These are phyloP conservation scores for Stenolophus ochropezus DNA, from an alignment of 2,888 invertebrate species.

Conservation along the genomic window DNA sequence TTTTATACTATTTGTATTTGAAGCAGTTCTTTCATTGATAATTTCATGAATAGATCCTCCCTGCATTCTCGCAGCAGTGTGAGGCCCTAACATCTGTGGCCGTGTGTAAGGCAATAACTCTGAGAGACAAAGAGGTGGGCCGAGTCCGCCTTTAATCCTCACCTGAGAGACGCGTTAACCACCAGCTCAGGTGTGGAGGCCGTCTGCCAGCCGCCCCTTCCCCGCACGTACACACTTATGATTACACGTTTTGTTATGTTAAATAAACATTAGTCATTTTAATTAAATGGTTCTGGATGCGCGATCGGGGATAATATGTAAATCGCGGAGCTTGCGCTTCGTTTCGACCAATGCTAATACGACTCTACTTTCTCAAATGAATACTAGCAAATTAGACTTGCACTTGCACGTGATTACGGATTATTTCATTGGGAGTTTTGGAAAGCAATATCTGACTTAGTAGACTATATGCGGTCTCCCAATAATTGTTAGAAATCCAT, in stretches of 20 bases:
- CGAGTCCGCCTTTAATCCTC: constrained; percentile 54
- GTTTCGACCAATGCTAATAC: neutral
- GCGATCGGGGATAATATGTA: constrained; percentile 69
- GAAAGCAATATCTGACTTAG: too few species aligned
- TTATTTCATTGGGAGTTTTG: too few species aligned
- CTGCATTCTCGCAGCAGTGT: neutral
- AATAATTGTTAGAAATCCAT: too few species aligned
- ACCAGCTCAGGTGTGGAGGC: constrained; percentile 68
- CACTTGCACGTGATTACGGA: too few species aligned
- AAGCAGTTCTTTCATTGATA: too few species aligned
- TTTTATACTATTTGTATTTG: too few species aligned
- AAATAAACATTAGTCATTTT: constrained; percentile 72
- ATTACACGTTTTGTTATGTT: constrained; percentile 72
- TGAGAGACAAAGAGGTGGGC: constrained; percentile 45
- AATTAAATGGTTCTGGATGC: constrained; percentile 68
- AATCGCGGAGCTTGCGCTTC: constrained; percentile 64
- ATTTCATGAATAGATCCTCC: too few species aligned
- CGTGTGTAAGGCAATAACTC: constrained; percentile 28
- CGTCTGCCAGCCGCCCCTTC: constrained; percentile 61
- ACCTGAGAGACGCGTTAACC: constrained; percentile 64
- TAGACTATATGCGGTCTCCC: too few species aligned
- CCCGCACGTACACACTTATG: constrained; percentile 69
- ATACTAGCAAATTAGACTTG: too few species aligned
- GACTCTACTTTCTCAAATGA: too few species aligned
- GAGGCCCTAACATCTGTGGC: constrained; percentile 5